Base-by-base conservation (phyloP, 2,888 invertebrate genomes). In the Dasysyrphus tricinctus region DNA sequence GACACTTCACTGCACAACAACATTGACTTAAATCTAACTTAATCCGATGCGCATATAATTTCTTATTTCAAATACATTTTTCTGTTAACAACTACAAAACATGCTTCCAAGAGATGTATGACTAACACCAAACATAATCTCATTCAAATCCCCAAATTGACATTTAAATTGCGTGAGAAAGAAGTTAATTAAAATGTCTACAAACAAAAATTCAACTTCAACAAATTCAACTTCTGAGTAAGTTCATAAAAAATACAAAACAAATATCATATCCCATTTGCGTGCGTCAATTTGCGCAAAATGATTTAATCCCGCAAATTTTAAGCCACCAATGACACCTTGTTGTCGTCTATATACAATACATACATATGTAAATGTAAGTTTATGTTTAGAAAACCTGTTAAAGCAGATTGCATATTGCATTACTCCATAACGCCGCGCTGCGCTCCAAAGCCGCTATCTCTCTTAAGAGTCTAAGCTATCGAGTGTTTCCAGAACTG, bases 231-330 rank as follows among this genome's bases (percentile, higher is more conserved):
- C 63, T 39, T 29, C 32, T 47, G 6, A 14, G 44, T 44, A 19
- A n/a, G 29, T 24, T 57, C 63, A 73, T 44, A n/a, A 24, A 75
- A 65, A 72, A 77, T 39, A 37, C 5, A 16, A 5, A 59, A 59
- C 16, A 16, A 37, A 59, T 9, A 67, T 73, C 57, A 61, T 73
- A 72, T 42, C 54, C 70, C 44, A 72, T 75, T 49, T 39, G 24
- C 49, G 49, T 76, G 80, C 49, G 76, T 59, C 59, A 70, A 73
- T 54, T 57, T 65, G 51, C 56, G 56, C 51, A 49, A 80, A 85
- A 77, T 80, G 85, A 85, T 85, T 85, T 85, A 80, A 85, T 80
- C 80, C 77, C 14, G 77, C 49, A 73, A 74, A 80, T 51, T 85
- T 77, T 56, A 54, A 69, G 59, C 57, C 44, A 16, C 63, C 80